Conservation (phyloP, 2,888 invertebrate species). For the Xestoiulus laeticollis region DNA sequence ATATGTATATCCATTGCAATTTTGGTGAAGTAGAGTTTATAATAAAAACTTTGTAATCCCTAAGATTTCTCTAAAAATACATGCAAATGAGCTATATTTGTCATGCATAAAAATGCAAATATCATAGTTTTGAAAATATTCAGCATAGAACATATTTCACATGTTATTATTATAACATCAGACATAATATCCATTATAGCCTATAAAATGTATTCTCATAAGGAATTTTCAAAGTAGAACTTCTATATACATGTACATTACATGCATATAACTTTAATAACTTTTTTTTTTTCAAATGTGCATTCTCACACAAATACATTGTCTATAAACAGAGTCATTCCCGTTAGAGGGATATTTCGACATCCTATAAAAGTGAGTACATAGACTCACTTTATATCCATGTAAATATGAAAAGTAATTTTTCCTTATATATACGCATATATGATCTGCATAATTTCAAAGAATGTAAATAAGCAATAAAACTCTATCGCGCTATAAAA, state of each 20-base stretch:
- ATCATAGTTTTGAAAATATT: not conserved
- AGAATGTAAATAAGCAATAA: not conserved
- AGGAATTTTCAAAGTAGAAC: slow-evolving; percentile 5
- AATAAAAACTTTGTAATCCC: not conserved
- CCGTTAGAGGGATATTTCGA: not conserved
- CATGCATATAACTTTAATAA: not conserved
- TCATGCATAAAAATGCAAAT: not conserved
- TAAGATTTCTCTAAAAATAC: not conserved
- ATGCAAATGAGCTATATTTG: slow-evolving; percentile 6
- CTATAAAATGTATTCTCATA: slow-evolving; percentile 2
- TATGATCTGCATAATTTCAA: slow-evolving; percentile 7
- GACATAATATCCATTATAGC: not conserved
- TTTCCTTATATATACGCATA: not conserved
- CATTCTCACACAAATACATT: not conserved
- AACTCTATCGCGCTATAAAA: slow-evolving; percentile 7
- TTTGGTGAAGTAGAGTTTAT: not conserved
- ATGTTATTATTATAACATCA: not conserved
- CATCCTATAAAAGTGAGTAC: not conserved
- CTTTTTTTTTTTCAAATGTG: not conserved
- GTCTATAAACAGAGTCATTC: not conserved
- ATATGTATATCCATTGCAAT: not conserved
- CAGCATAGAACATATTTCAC: not conserved
- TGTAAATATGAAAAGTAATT: slow-evolving; percentile 22
- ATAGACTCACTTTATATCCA: not conserved
- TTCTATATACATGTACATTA: not conserved